phyloP scores from a whole-genome alignment of 2,113 vertebrate genomes.

The Sciurus niger region DNA sequence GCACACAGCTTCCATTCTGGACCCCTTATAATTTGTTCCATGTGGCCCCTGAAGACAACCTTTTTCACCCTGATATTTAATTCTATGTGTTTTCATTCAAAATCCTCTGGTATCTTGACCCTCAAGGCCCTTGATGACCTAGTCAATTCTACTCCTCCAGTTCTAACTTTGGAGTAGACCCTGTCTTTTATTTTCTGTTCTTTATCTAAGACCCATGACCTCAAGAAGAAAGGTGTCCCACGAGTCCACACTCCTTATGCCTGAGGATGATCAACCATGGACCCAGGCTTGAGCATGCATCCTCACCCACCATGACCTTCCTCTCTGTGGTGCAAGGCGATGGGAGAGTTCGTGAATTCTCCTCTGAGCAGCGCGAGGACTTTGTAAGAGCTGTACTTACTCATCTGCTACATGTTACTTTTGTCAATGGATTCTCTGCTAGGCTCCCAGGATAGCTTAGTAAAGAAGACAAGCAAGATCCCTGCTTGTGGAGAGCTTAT shows the following conservation, averaged over 20 bases:
- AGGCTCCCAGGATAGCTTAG: not conserved
- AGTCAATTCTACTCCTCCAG: not conserved
- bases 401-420: not conserved
- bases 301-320: not conserved
- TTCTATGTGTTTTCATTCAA: not conserved
- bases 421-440: not conserved
- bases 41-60: not conserved
- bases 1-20: not conserved
- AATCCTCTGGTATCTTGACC: not conserved
- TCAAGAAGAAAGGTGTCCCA: not conserved
- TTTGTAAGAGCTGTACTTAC: not conserved
- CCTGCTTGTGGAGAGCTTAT: not conserved
- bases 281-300: not conserved
- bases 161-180: not conserved
- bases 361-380: not conserved
- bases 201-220: not conserved
- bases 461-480: not conserved
- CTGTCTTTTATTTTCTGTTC: not conserved
- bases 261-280: not conserved
- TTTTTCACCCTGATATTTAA: not conserved
- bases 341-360: not conserved
- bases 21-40: not conserved
- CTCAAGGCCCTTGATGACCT: not conserved
- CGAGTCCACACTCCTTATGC: not conserved
- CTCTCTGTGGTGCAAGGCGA: not conserved